phyloP scores from a whole-genome alignment of 2,797 vertebrate species.

The Sebastes itinus region DNA sequence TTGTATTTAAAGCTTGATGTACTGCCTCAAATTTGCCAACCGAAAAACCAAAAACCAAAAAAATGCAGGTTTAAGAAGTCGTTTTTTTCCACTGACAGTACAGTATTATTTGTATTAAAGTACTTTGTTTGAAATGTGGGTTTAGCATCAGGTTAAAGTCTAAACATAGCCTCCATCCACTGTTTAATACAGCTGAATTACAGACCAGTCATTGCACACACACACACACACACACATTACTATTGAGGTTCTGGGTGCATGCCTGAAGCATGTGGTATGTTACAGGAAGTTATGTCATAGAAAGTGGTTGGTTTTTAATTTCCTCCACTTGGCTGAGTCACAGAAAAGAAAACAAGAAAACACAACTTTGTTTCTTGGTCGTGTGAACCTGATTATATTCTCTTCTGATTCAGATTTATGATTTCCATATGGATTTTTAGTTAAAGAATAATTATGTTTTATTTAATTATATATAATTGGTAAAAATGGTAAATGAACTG shows the following conservation, averaged over 20 bases:
- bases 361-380: background rate
- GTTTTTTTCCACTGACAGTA: no score
- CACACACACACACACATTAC: background rate
- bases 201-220: background rate
- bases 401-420: background rate
- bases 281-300: conserved; percentile 30
- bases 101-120: no score
- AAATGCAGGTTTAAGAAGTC: background rate
- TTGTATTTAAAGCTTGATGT: background rate
- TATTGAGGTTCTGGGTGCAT: background rate
- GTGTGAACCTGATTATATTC: background rate
- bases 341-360: conserved; percentile 1
- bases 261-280: conserved; percentile 8
- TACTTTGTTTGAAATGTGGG: background rate
- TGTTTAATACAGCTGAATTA: background rate
- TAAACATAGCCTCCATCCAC: background rate
- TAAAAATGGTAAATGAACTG: background rate
- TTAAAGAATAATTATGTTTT: background rate
- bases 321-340: background rate
- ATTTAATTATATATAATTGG: background rate
- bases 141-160: background rate
- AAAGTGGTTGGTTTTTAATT: conserved; percentile 26
- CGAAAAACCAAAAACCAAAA: no score
- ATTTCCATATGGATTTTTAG: background rate
- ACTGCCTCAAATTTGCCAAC: no score